Base-by-base conservation (phyloP, 2,888 invertebrate genomes). In the Melanophora roralis region DNA sequence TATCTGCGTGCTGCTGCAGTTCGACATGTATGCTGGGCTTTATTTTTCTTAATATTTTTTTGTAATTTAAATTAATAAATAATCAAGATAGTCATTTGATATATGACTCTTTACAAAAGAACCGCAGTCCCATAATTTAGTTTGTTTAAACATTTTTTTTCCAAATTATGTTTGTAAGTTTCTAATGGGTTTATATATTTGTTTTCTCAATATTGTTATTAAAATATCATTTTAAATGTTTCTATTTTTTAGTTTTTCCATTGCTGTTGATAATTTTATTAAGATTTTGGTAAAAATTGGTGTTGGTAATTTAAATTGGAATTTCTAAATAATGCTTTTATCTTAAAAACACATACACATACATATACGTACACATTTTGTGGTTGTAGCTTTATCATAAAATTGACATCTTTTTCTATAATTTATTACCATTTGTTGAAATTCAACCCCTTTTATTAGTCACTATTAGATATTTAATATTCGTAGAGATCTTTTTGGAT, bases 61-160 rank as follows among this genome's bases (percentile, higher is more conserved):
- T 47, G 40, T 72, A 12, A 75, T 36, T 19, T 68, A 76, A 76
- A 80, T 80, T 80, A 80, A 80, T 80, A 80, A 68, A 76, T 76
- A 64, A 80, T 80, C 80, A 59, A 80, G 80, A 80, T 76, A 76
- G 57, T 80, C 68, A 80, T 72, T 80, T 80, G 80, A 76, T 80
- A 68, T 76, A 76, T 73, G 76, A 62, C 72, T 76, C 57, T 73
- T 74, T 76, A 68, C 45, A 68, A 68, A 72, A 62, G 76, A 76
- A 76, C 80, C 76, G 76, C 80, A 80, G 72, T 80, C 68, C 72
- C 76, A 80, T 80, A 76, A 68, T 64, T 80, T 57, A 80, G 68
- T 73, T 73, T 11, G 60, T 69, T 69, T 64, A 32, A 49, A 45
- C 59, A 43, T 45, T 49, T 27, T 5, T 27, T 64, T 47, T 45